These are phyloP conservation scores for Pteromalus puparum DNA, from an alignment of 1,140 invertebrate genomes.

Conservation along the genomic window DNA sequence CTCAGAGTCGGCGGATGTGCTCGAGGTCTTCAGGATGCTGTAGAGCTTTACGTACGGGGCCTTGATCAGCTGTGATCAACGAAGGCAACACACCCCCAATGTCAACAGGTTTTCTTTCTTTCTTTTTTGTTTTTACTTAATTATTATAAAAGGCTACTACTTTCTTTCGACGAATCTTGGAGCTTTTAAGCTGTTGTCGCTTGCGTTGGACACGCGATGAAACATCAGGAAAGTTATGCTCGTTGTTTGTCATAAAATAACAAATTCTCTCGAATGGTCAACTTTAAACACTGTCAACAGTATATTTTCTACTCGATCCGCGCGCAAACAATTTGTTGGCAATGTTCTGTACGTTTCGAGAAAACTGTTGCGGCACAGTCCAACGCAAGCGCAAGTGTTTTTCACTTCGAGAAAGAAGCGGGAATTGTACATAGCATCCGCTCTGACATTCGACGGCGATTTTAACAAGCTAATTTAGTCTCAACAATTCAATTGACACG, in stretches of 20 bases:
- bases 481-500: too few relatives aligned
- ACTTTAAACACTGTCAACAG: not conserved
- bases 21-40: constrained; percentile 94
- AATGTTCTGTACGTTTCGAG: not conserved
- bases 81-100: constrained; percentile 59
- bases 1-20: constrained; percentile 85
- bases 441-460: too few relatives aligned
- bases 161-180: not conserved
- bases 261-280: not conserved
- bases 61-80: constrained; percentile 89
- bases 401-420: not conserved
- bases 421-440: not conserved
- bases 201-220: too few relatives aligned
- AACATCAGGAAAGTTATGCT: too few relatives aligned
- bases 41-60: constrained; percentile 96
- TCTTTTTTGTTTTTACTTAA: constrained; percentile 11
- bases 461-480: not conserved
- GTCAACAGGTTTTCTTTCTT: constrained; percentile 44
- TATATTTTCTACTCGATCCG: constrained; percentile 39
- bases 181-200: not conserved
- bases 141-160: constrained; percentile 9
- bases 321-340: constrained; percentile 45
- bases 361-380: constrained; percentile 11
- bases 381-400: not conserved
- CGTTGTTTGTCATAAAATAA: not conserved